Evolutionary conservation across 1,140 invertebrate species (phyloP), one percentile per base, ranked within the genome.

Genomic region (Dysdera silvatica): DNA sequence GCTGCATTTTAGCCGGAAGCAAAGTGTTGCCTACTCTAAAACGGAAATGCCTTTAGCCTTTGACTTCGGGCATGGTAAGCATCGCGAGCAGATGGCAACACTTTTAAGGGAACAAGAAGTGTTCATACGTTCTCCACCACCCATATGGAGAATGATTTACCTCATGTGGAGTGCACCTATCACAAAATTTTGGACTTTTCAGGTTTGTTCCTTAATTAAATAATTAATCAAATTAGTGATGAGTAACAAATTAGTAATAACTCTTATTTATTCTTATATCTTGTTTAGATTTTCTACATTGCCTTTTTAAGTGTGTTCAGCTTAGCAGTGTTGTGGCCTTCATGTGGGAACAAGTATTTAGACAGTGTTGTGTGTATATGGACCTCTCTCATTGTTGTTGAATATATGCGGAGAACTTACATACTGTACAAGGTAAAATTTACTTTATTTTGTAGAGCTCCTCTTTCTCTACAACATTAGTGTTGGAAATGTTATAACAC

Each of bases 291-390:
- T 51, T 74, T 77, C 56, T 76, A 77, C 60, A 73, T 78, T 48
- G 43, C 73, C 7, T 79, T 72, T 67, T 70, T 79, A 52, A 70
- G 67, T 7, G 48, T 78, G 24, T 77, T 79, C 49, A 74, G 74
- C 41, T 54, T 76, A 23, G 74, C 74, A 33, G 70, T 75, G 32
- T 53, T 79, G 41, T 71, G 73, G 72, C 77, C 77, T 7, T 74
- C 72, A 29, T 78, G 76, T 73, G 76, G 76, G 5, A 72, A 77
- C 61, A 60, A 73, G 16, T 69, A 71, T 23, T 54, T 78, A 24
- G 76, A 78, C 57, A 58, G 71, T 26, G 56, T 71, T n/a, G 67
- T 78, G 7, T 76, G 75, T 68, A 29, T 71, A 0, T 78, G 76
- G 76, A 69, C 66, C 24, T 56, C 60, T 49, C 32, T 69, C 5